A percentile compares a stretch with the other conserved stretches of the same genome.
phyloP scores from a whole-genome alignment of 2,888 invertebrate genomes.

The Melangyna quadrimaculata region DNA sequence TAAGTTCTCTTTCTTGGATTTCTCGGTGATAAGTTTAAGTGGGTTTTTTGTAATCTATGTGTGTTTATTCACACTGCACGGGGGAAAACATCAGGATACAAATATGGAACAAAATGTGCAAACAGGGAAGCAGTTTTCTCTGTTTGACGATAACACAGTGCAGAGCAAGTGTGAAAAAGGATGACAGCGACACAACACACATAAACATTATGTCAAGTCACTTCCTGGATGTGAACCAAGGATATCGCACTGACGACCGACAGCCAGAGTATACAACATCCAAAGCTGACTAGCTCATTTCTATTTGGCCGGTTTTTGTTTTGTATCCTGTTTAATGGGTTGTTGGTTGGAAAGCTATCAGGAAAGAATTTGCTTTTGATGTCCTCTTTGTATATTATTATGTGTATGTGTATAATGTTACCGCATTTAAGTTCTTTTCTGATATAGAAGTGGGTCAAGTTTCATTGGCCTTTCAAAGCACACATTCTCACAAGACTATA shows the following conservation, averaged over 20 bases:
- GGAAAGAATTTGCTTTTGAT: slow-evolving; percentile 23
- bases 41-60: slow-evolving; percentile 8
- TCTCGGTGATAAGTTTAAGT: slow-evolving; percentile 27
- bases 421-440: not conserved
- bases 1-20: slow-evolving; percentile 13
- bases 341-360: slow-evolving; percentile 5
- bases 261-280: slow-evolving; percentile 12
- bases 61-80: not conserved
- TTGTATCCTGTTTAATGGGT: not conserved
- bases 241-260: slow-evolving; percentile 25
- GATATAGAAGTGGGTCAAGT: slow-evolving; percentile 63
- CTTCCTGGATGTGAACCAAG: slow-evolving; percentile 55
- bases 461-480: slow-evolving; percentile 56
- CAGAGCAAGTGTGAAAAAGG: slow-evolving; percentile 20
- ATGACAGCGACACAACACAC: slow-evolving; percentile 35
- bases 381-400: not conserved
- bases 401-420: not conserved
- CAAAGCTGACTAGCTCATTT: not conserved
- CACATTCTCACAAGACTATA: not conserved
- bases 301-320: not conserved
- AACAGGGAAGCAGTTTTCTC: slow-evolving; percentile 66
- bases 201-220: slow-evolving; percentile 66
- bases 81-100: slow-evolving; percentile 13
- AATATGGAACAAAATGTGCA: slow-evolving; percentile 27
- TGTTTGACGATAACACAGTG: slow-evolving; percentile 57